These are phyloP conservation scores for Tragelaphus scriptus DNA, from an alignment of 2,113 vertebrate genomes.

Conservation along the genomic window DNA sequence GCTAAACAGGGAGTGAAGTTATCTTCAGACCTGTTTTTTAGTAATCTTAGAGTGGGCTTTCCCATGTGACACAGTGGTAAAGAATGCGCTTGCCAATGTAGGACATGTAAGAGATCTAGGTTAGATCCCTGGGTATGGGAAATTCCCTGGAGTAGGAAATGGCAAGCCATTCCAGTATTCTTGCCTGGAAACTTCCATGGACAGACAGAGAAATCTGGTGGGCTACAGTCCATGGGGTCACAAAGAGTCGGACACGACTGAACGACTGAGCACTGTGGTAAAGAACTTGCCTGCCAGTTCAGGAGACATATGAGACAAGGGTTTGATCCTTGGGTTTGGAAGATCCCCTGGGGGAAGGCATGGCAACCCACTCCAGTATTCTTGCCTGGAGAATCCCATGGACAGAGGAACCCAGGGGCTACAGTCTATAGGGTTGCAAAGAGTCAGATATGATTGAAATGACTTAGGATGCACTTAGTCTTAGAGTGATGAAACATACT, in stretches of 20 bases:
- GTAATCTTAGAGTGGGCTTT: neutral
- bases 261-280: accelerated
- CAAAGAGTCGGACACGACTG: neutral
- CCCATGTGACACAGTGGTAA: neutral
- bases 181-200: neutral
- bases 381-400: neutral
- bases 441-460: neutral
- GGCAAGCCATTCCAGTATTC: neutral
- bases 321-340: neutral
- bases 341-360: neutral
- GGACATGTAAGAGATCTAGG: neutral
- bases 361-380: neutral
- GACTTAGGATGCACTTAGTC: neutral
- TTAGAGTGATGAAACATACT: neutral
- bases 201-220: neutral
- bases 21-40: neutral
- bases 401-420: neutral
- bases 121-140: neutral
- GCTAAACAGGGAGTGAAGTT: neutral
- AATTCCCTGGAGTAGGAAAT: neutral
- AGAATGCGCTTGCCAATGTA: neutral
- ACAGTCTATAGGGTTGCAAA: neutral
- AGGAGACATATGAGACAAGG: neutral
- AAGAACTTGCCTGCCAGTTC: neutral
- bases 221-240: neutral